Conservation (phyloP, 2,113 vertebrate species). For the Ptilorrhoa leucosticta region DNA sequence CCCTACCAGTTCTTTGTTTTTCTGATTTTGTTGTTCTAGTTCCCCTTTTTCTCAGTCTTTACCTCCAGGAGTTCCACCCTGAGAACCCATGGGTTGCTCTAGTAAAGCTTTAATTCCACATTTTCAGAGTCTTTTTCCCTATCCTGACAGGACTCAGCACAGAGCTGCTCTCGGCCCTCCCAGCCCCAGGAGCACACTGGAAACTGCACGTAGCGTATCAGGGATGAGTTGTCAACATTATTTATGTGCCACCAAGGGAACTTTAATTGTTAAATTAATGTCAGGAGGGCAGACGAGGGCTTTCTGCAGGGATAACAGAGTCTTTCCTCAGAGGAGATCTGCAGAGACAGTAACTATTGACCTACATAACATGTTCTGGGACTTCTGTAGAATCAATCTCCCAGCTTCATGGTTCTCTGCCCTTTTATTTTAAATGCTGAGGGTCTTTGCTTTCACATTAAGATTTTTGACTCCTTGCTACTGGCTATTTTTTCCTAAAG, state of each 20-base stretch:
- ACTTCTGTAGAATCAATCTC: conserved; percentile 23
- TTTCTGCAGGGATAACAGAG: conserved; percentile 22
- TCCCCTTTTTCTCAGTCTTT: neutral
- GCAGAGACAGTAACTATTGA: conserved; percentile 29
- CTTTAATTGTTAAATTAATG: neutral
- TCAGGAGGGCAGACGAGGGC: conserved; percentile 10
- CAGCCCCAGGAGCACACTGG: neutral
- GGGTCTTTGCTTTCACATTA: neutral
- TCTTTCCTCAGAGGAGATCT: neutral
- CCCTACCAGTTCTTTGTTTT: neutral
- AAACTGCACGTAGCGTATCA: neutral
- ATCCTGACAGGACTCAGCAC: neutral
- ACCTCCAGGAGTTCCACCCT: neutral
- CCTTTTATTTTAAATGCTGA: neutral
- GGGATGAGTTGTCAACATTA: neutral
- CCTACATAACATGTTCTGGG: conserved; percentile 56
- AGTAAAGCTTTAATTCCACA: neutral
- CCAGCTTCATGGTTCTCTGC: neutral
- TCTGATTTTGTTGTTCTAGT: neutral
- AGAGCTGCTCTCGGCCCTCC: neutral
- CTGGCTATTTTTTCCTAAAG: neutral
- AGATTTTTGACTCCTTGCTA: neutral
- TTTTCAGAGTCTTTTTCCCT: neutral
- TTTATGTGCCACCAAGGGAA: conserved; percentile 23
- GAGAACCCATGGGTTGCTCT: neutral